Evolutionary conservation across 2,888 invertebrate genomes (phyloP), one percentile per base, ranked within the genome.

Genomic region (Leucophenga montana): DNA sequence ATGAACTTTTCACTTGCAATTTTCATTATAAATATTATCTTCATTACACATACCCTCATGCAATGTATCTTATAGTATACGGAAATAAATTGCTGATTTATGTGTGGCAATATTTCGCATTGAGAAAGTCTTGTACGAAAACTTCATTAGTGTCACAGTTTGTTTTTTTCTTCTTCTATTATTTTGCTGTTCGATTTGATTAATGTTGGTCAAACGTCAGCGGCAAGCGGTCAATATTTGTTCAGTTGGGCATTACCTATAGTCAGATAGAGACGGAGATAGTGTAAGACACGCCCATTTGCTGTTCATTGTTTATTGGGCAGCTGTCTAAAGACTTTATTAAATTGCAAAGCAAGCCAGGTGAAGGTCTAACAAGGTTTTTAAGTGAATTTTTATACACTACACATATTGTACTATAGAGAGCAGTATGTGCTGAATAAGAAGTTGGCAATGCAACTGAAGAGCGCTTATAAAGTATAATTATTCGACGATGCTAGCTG

Each of bases 131-230:
- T 78, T 76, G 82, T 82, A 31, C 16, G 39, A 66, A 66, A 78
- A 80, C 80, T 83, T 81, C 82, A 81, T 81, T 81, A 81, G 80
- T 78, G 83, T 82, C 81, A 78, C 72, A 74, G 54, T 50, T 61
- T 59, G 4, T 27, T 27, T 14, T 46, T 57, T 59, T 57, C 44
- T 66, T 66, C 18, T n/a, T 50, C 18, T 50, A 50, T 18, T 50
- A 50, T 50, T 16, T 44, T 56, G 13, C 8, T 33, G 48, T 46
- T 65, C 31, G 53, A 27, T 71, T 75, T 83, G 81, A 81, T 81
- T 81, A 81, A 81, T 81, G 82, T 78, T 65, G 78, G 78, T 77
- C 83, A 79, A 78, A 56, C 73, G 73, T 70, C 72, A 74, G 72
- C 73, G 71, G 67, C 69, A 57, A 54, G 44, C 66, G 16, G 50